Evolutionary conservation across 92 coral and sea anemone species (phyloP).

Genomic region (Galaxea fascicularis): DNA sequence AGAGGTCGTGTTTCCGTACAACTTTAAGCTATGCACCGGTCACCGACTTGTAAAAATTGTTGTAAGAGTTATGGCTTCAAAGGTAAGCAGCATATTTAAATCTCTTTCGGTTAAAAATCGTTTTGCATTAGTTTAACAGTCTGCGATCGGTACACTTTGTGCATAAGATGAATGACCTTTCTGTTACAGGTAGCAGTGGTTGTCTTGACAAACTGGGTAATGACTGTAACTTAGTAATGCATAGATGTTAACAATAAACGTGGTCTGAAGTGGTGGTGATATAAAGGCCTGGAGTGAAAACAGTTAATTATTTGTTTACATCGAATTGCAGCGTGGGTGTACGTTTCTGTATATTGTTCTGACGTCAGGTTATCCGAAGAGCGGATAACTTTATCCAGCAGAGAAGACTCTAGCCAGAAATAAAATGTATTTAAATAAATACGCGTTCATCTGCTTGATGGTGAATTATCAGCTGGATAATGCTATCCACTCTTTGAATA

Average conservation of each 20-base stretch:
- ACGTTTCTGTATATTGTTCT: too few species aligned
- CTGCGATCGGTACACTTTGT: not conserved
- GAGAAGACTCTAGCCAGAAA: too few species aligned
- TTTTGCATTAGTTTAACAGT: not conserved
- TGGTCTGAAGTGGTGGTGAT: not conserved
- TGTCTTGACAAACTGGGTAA: not conserved
- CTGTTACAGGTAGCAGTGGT: constrained; percentile 9
- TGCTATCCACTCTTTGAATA: too few species aligned
- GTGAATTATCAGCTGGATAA: too few species aligned
- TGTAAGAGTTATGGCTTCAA: constrained; percentile 85
- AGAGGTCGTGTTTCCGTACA: not conserved
- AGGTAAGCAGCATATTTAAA: constrained; percentile 51
- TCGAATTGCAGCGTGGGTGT: too few species aligned
- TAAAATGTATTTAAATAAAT: too few species aligned
- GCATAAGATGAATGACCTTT: not conserved
- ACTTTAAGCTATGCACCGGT: constrained; percentile 82
- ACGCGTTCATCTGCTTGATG: too few species aligned
- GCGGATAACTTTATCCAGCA: too few species aligned
- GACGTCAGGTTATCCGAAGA: too few species aligned
- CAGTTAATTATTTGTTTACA: not conserved
- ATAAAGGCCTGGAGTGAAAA: not conserved
- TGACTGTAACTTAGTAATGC: not conserved
- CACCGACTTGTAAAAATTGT: constrained; percentile 91
- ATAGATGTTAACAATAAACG: not conserved
- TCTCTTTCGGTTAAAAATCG: not conserved